Conservation (phyloP, 2,888 invertebrate genomes). For the Himalopsyche tibetana region DNA sequence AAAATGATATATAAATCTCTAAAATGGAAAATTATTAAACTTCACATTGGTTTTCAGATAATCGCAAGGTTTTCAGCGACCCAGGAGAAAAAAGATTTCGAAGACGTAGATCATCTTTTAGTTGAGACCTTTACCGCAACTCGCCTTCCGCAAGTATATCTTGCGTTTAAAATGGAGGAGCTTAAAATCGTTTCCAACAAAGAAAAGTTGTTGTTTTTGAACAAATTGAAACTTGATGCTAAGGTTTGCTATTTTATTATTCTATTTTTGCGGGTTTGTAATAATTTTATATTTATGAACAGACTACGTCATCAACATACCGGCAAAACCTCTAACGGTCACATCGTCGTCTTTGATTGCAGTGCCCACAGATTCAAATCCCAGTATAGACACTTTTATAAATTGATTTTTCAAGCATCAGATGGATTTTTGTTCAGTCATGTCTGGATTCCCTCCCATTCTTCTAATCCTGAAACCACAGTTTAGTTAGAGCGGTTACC, state of each 20-base stretch:
- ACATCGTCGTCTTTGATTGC: too few species aligned
- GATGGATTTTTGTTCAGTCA: too few species aligned
- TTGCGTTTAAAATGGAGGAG: constrained; percentile 81
- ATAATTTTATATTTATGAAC: too few species aligned
- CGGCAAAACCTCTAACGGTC: too few species aligned
- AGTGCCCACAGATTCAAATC: too few species aligned
- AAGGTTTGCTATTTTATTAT: constrained; percentile 73
- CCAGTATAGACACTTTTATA: too few species aligned
- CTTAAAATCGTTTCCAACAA: constrained; percentile 79
- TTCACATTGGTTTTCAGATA: constrained; percentile 70
- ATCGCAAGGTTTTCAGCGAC: constrained; percentile 78
- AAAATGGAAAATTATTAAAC: constrained; percentile 35
- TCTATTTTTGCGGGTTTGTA: not conserved
- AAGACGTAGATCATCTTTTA: constrained; percentile 4
- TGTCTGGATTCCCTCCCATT: too few species aligned
- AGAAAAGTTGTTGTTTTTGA: constrained; percentile 77
- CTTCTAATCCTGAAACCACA: too few species aligned
- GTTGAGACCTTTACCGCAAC: constrained; percentile 67
- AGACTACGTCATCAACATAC: too few species aligned
- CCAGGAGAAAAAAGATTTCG: constrained; percentile 31
- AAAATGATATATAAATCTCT: not conserved
- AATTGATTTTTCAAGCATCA: too few species aligned
- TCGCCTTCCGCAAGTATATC: constrained; percentile 77
- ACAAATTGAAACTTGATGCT: constrained; percentile 80
- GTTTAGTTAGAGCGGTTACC: too few species aligned